Conservation (phyloP, 2,113 vertebrate genomes). For the Ochotona princeps region DNA sequence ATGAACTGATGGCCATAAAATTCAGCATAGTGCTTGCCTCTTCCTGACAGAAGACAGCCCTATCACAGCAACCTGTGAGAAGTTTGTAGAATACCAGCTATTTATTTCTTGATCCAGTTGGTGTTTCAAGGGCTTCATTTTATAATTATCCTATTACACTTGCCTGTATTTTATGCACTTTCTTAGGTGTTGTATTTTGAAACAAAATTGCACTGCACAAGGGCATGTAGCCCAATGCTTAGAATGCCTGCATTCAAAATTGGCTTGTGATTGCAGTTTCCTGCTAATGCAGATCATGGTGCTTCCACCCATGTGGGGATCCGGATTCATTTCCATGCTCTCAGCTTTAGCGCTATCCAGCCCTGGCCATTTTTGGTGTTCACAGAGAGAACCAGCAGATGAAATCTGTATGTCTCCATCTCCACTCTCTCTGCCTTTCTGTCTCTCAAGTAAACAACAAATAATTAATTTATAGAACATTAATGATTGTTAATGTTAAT, state of each 20-base stretch:
- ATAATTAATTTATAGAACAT: not conserved
- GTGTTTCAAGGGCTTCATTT: not conserved
- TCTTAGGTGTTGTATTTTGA: not conserved
- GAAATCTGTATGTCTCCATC: too few species aligned
- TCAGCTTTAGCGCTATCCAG: too few species aligned
- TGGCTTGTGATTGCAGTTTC: too few species aligned
- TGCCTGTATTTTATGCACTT: not conserved
- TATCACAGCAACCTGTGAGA: not conserved
- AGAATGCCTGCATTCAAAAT: too few species aligned
- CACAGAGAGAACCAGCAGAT: too few species aligned
- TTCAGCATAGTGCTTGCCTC: not conserved
- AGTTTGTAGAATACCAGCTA: constrained; percentile 1
- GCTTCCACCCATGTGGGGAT: too few species aligned
- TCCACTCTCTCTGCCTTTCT: too few species aligned
- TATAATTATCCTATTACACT: not conserved
- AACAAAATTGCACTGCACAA: not conserved
- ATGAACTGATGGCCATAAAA: constrained; percentile 18
- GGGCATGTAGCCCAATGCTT: too few species aligned
- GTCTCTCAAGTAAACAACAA: not conserved
- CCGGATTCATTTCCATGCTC: too few species aligned
- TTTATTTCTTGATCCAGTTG: not conserved
- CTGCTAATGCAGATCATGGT: too few species aligned
- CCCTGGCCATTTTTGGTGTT: too few species aligned
- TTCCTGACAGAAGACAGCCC: not conserved
- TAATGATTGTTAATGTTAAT: not conserved